Evolutionary conservation across 37 sponge, comb jelly and placozoan genomes (phyloP).

Genomic region (Petrosia ficiformis): DNA sequence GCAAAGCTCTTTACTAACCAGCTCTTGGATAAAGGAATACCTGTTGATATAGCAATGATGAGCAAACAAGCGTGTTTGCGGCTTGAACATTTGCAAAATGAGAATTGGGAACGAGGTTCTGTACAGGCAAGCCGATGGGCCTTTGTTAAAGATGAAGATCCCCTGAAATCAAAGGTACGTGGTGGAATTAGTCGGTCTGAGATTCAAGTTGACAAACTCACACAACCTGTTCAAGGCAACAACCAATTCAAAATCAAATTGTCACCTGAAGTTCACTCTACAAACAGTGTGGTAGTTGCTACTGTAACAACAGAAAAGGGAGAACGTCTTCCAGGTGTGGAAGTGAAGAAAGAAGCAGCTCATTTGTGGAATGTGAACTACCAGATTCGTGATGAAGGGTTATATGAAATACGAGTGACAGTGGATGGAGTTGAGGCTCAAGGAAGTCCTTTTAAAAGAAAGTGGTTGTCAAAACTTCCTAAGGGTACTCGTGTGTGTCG

Average conservation of each 20-base stretch:
- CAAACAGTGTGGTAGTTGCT: not conserved
- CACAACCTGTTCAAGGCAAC: not conserved
- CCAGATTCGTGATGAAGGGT: not conserved
- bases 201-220: not conserved
- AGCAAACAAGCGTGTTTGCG: not conserved
- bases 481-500: not conserved
- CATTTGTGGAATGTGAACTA: not conserved
- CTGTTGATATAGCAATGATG: slow-evolving; percentile 6
- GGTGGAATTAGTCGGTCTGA: not conserved
- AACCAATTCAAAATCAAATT: not conserved
- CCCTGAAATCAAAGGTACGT: not conserved
- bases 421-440: slow-evolving; percentile 4
- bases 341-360: not conserved
- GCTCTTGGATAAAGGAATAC: slow-evolving; percentile 9
- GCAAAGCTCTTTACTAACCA: slow-evolving; percentile 4
- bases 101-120: slow-evolving; percentile 1
- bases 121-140: not conserved
- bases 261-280: not conserved
- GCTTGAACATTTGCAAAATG: slow-evolving; percentile 7
- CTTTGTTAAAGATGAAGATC: slow-evolving; percentile 7
- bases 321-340: not conserved
- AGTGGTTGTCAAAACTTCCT: not conserved
- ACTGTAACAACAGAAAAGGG: not conserved
- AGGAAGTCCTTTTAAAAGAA: not conserved
- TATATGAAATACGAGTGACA: not conserved